Evolutionary conservation across 2,113 vertebrate genomes (phyloP), one percentile per base, ranked within the genome.

Genomic region (Gymnogyps californianus): DNA sequence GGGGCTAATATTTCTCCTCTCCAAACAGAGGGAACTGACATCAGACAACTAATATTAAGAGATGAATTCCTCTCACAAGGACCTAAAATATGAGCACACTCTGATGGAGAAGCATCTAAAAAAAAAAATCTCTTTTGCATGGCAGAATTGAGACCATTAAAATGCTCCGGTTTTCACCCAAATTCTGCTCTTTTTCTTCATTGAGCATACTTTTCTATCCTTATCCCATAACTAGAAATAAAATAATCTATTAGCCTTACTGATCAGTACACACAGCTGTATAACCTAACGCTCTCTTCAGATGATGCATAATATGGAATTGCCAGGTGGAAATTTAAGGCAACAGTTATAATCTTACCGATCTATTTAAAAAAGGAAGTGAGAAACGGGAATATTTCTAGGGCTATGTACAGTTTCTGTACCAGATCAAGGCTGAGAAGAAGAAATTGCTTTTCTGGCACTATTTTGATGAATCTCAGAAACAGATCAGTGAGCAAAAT

Each of bases 381-480:
- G 28, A 95, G 61, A 74, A 88, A 74, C 16, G 46, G 46, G 38
- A 90, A 9, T 59, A 64, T 66, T 94, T 74, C 89, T 42, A 55
- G 59, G 64, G 32, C 52, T 80, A 6, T 6, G 31, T 51, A 51
- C 19, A 58, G 29, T 16, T 95, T 87, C 84, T 89, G 12, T 61
- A 87, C 64, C 58, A 90, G 55, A 94, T 52, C 47, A 83, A 80
- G 72, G 34, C 61, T 90, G 52, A 89, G 69, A 69, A 78, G 46
- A 70, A 87, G 52, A 87, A 95, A 96, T 34, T 86, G 87, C 62
- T 89, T 97, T 96, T 91, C 46, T 79, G 59, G 46, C 84, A 70
- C 80, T 76, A 83, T 94, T 96, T 83, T 89, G 77, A 93, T 87
- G 76, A 91, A 90, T 52, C 77, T 87, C 67, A 83, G 57, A 88